Evolutionary conservation across 2,888 invertebrate genomes (phyloP).

Genomic region (Drosophila falleni): DNA sequence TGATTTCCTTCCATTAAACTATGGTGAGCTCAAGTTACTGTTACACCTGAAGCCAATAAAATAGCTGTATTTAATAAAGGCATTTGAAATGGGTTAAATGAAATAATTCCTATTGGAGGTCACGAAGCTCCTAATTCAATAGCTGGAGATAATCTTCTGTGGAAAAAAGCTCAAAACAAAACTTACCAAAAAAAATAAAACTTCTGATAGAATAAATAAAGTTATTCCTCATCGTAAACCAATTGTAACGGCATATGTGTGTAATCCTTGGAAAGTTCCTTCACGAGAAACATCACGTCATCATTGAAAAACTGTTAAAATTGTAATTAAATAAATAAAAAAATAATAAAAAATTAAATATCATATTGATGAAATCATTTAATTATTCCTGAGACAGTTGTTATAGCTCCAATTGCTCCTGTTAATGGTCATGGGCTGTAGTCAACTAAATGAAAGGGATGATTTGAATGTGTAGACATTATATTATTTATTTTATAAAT

Average conservation of each 20-base stretch:
- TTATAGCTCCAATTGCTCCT: slow-evolving; percentile 87
- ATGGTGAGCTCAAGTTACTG: slow-evolving; percentile 86
- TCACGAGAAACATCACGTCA: slow-evolving; percentile 90
- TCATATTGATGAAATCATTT: slow-evolving; percentile 88
- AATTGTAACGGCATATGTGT: slow-evolving; percentile 87
- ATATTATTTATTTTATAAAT: slow-evolving; percentile 79
- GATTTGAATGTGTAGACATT: slow-evolving; percentile 87
- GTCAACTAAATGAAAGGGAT: slow-evolving; percentile 89
- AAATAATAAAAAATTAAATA: slow-evolving; percentile 86
- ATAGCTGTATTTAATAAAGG: slow-evolving; percentile 91
- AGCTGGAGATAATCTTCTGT: slow-evolving; percentile 83
- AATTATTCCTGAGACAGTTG: slow-evolving; percentile 87
- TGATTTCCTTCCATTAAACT: slow-evolving; percentile 86
- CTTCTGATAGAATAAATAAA: slow-evolving; percentile 90
- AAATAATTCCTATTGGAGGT: slow-evolving; percentile 88
- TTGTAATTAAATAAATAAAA: slow-evolving; percentile 82
- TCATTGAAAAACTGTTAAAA: slow-evolving; percentile 87
- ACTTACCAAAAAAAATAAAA: slow-evolving; percentile 88
- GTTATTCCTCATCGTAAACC: slow-evolving; percentile 90
- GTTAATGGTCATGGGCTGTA: slow-evolving; percentile 89
- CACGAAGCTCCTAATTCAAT: slow-evolving; percentile 88
- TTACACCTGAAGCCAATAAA: slow-evolving; percentile 88
- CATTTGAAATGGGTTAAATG: slow-evolving; percentile 90
- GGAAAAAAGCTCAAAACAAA: slow-evolving; percentile 87
- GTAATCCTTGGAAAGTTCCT: slow-evolving; percentile 89